Evolutionary conservation across 2,888 invertebrate genomes (phyloP).

Genomic region (Sylvicola cinctus): DNA sequence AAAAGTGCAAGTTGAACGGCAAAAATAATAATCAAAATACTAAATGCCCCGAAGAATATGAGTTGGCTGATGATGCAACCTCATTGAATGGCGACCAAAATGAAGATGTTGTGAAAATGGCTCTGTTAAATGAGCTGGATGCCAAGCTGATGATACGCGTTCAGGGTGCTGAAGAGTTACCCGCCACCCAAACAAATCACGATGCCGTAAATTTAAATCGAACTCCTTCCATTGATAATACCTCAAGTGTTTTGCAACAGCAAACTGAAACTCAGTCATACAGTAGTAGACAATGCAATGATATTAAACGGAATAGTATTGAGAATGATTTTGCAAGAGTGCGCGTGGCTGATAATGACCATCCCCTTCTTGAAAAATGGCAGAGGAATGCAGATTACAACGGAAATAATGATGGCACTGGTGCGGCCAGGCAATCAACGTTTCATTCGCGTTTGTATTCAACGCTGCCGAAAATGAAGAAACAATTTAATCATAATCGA

Average conservation of each 20-base stretch:
- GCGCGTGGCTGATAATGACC: no score
- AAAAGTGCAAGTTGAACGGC: slow-evolving; percentile 8
- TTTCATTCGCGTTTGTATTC: slow-evolving; percentile 8
- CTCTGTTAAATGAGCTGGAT: slow-evolving; percentile 27
- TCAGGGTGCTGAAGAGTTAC: slow-evolving; percentile 50
- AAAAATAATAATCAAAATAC: slow-evolving; percentile 11
- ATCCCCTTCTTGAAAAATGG: no score
- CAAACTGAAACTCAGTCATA: neutral
- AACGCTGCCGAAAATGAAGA: slow-evolving; percentile 16
- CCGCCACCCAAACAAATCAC: slow-evolving; percentile 20
- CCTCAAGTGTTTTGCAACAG: neutral
- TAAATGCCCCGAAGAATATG: slow-evolving; percentile 27
- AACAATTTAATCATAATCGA: slow-evolving; percentile 15
- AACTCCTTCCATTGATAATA: neutral
- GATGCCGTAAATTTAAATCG: neutral
- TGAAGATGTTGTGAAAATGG: slow-evolving; percentile 25
- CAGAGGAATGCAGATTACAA: no score
- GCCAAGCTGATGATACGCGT: slow-evolving; percentile 29
- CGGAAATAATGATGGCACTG: no score
- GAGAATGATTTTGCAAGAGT: no score
- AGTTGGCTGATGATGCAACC: slow-evolving; percentile 32
- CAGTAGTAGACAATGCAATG: neutral
- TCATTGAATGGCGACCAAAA: slow-evolving; percentile 22
- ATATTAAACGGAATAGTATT: no score
- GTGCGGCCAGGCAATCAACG: no score